A percentile compares a stretch with the other conserved stretches of the same genome.
Evolutionary conservation across 1,140 invertebrate species (phyloP).

Genomic region (Acromyrmex heyeri): DNA sequence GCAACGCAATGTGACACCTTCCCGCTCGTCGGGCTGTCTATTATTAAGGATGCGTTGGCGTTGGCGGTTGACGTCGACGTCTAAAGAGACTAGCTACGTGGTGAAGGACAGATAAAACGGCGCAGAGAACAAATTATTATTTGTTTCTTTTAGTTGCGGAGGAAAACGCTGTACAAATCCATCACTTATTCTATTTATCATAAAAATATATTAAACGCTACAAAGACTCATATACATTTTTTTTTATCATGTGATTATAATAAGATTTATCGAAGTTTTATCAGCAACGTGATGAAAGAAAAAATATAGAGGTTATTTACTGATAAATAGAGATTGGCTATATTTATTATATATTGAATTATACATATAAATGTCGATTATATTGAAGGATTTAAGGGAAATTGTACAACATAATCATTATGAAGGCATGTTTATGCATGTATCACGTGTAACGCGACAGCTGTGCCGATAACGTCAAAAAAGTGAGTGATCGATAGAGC

Average conservation of each 20-base stretch:
- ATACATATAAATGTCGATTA: not conserved
- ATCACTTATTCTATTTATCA: not conserved
- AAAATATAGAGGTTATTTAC: not conserved
- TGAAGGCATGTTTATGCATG: slow-evolving; percentile 33
- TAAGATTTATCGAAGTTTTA: not conserved
- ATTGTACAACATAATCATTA: slow-evolving; percentile 28
- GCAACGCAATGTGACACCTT: not conserved
- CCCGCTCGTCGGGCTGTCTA: not conserved
- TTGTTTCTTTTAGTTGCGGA: not conserved
- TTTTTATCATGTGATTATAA: not conserved
- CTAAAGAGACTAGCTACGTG: slow-evolving; percentile 18
- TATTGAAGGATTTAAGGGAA: slow-evolving; percentile 8
- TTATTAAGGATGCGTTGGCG: slow-evolving; percentile 41
- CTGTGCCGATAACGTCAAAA: slow-evolving; percentile 45
- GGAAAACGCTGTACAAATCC: not conserved
- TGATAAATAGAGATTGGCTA: not conserved
- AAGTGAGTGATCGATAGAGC: slow-evolving; percentile 53
- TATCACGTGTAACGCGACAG: slow-evolving; percentile 32
- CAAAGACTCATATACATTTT: not conserved
- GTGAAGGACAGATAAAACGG: slow-evolving; percentile 18
- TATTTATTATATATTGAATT: slow-evolving; percentile 3
- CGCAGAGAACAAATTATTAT: slow-evolving; percentile 19
- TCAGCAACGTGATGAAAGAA: not conserved
- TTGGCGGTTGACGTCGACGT: slow-evolving; percentile 17
- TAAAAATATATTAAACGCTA: not conserved